Conservation (phyloP, 2,888 invertebrate genomes). For the Lymantria dispar region DNA sequence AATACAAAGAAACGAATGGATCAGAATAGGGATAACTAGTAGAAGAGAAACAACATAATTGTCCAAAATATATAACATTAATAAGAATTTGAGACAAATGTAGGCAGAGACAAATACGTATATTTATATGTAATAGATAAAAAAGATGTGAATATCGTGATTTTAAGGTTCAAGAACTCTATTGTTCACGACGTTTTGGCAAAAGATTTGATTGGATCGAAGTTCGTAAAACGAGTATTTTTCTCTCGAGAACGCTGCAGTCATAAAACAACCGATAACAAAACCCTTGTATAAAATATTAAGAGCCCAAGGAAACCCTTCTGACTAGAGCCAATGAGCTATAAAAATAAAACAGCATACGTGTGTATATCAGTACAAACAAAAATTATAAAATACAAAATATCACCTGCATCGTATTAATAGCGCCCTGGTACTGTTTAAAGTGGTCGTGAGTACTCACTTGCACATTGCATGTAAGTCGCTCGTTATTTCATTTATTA, state of each 20-base stretch:
- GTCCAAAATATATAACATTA: too few species aligned
- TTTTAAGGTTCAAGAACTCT: not conserved
- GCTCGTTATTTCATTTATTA: conserved; percentile 44
- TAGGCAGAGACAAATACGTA: too few species aligned
- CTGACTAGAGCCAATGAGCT: conserved; percentile 1
- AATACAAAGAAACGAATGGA: too few species aligned
- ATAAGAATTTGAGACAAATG: too few species aligned
- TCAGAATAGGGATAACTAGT: too few species aligned
- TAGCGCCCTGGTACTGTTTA: conserved; percentile 28
- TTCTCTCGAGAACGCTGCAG: conserved; percentile 4
- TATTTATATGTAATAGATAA: too few species aligned
- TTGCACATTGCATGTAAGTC: conserved; percentile 42
- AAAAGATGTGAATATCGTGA: not conserved
- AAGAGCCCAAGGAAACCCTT: conserved; percentile 5
- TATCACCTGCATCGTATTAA: conserved; percentile 36
- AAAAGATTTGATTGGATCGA: conserved; percentile 8
- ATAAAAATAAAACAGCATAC: conserved; percentile 13
- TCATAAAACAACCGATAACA: conserved; percentile 15
- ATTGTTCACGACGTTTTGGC: conserved; percentile 2
- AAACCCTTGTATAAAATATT: conserved; percentile 14
- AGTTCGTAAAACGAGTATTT: conserved; percentile 10
- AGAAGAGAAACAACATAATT: too few species aligned
- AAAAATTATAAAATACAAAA: conserved; percentile 25
- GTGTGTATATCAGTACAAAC: conserved; percentile 7
- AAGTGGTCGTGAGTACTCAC: conserved; percentile 31